Base-by-base conservation (phyloP, 2,888 invertebrate genomes). In the Marasmarcha lunaedactyla region DNA sequence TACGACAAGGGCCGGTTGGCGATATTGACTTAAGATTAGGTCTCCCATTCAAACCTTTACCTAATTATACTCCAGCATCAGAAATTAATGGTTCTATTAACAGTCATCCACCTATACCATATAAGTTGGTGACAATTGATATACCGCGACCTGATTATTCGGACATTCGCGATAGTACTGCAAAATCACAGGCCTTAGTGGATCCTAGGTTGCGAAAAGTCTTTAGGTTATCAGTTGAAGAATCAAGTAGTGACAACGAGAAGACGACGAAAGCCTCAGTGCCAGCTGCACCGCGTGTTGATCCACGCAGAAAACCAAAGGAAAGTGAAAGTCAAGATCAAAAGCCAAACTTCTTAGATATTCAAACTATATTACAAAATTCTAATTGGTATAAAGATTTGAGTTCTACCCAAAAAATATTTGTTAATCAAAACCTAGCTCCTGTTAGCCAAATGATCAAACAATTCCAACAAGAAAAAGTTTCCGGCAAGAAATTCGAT, bases 1-100 rank as follows among this genome's bases (percentile, higher is more conserved):
- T 90, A 40, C 76, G 89, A 36, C 77, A 86, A 51, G 74, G 72
- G 15, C 65, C 68, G 42, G 76, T 79, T 51, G 84, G 86, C 9
- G 94, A 94, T 57, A 87, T 91, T 26, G 94, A 94, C 71, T 85
- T 94, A 46, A 86, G 94, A 14, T 71, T 92, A 50, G 86, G 87
- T 15, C 66, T 91, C 42, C 92, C 93, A 0, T 93, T 94, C 57
- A 92, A 93, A 63, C 88, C 91, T 6, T 88, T 90, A 36, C 89
- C 91, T n/a, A 89, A 91, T 51, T 93, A 93, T 62, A 87, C 90
- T 10, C 93, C 94, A 0, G 94, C 94, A 15, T 91, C 90, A 0
- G 95, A 95, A 79, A 94, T 95, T 45, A 92, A 94, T 58, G 94
- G 91, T 6, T 92, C 92, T 27, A 86, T 92, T 35, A 88, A 88